Evolutionary conservation across 2,113 vertebrate species (phyloP).

Genomic region (Festucalex cinctus): DNA sequence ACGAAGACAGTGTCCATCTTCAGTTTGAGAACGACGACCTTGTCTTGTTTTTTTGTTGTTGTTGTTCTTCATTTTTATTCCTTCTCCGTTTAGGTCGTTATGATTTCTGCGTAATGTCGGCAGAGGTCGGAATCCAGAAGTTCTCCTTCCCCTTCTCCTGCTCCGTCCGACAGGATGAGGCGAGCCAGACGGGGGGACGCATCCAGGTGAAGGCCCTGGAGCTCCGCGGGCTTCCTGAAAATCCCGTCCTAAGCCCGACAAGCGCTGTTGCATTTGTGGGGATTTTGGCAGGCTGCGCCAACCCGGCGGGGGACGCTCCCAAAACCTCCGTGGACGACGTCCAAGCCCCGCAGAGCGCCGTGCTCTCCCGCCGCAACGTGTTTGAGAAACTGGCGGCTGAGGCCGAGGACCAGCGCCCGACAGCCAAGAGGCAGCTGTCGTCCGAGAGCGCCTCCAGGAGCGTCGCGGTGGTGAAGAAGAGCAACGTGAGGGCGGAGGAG

Average conservation of each 20-base stretch:
- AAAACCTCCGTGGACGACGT: background rate
- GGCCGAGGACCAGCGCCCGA: conserved; percentile 64
- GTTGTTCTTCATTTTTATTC: background rate
- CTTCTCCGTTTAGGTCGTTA: conserved; percentile 40
- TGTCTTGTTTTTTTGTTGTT: background rate
- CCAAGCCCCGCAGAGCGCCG: conserved; percentile 12
- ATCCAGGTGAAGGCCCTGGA: conserved; percentile 38
- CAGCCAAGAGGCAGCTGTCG: conserved; percentile 73
- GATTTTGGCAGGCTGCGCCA: conserved; percentile 11
- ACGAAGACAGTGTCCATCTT: background rate
- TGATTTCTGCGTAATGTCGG: conserved; percentile 60
- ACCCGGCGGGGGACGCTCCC: background rate
- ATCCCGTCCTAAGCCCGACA: background rate
- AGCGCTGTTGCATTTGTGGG: conserved; percentile 6
- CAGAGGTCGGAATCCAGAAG: conserved; percentile 60
- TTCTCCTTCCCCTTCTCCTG: conserved; percentile 63
- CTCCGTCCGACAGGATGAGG: conserved; percentile 24
- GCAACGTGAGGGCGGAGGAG: conserved; percentile 54
- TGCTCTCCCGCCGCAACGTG: conserved; percentile 23
- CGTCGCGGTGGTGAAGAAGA: conserved; percentile 66
- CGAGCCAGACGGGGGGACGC: conserved; percentile 30
- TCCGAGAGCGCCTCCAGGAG: conserved; percentile 68
- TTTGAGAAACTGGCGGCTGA: conserved; percentile 62
- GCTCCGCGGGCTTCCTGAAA: conserved; percentile 25
- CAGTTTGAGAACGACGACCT: background rate